Conservation (phyloP, 2,888 invertebrate genomes). For the Boloria selene region DNA sequence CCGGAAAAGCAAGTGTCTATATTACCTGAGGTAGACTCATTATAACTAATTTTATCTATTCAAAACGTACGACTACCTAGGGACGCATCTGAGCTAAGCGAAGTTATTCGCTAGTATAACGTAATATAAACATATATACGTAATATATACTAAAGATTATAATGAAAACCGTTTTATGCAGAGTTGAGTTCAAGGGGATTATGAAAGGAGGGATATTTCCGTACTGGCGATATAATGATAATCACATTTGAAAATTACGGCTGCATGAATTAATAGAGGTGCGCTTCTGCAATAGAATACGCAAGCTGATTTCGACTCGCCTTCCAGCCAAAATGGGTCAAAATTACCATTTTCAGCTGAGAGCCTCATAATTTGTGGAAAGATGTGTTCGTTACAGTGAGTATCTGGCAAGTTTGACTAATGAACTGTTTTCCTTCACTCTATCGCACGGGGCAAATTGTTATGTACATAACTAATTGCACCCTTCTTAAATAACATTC, state of each 20-base stretch:
- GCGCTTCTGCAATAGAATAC: conserved; percentile 28
- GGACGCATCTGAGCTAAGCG: too few relatives aligned
- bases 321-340: conserved; percentile 32
- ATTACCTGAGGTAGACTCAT: too few relatives aligned
- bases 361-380: conserved; percentile 34
- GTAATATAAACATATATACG: background rate
- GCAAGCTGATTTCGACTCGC: conserved; percentile 30
- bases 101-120: too few relatives aligned
- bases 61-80: too few relatives aligned
- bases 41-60: too few relatives aligned
- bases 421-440: conserved; percentile 30
- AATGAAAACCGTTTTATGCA: background rate
- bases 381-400: conserved; percentile 36
- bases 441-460: conserved; percentile 17
- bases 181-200: background rate
- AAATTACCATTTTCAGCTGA: conserved; percentile 36
- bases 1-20: too few relatives aligned
- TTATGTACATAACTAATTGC: conserved; percentile 19
- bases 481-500: conserved; percentile 13
- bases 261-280: conserved; percentile 24
- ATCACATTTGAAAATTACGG: conserved; percentile 16
- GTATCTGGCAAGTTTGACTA: conserved; percentile 34
- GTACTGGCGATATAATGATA: conserved; percentile 9
- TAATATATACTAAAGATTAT: background rate
- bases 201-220: background rate